These are phyloP conservation scores for Araneus ventricosus DNA, from an alignment of 1,140 invertebrate genomes.

Conservation along the genomic window DNA sequence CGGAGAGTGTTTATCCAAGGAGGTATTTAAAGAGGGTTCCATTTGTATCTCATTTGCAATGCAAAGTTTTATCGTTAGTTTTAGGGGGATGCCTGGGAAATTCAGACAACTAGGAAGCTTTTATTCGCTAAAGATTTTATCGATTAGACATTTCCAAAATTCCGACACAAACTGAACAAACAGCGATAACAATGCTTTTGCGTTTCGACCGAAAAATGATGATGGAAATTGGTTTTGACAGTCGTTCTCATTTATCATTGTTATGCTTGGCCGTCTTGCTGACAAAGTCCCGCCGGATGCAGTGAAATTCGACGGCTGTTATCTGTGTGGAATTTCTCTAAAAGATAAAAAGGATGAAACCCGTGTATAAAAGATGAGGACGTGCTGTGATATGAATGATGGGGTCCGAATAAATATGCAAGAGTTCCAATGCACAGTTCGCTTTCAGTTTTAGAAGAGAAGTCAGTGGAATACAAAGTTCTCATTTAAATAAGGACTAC, in stretches of 20 bases:
- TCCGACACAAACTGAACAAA: slow-evolving; percentile 35
- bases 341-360: not conserved
- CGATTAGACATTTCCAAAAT: slow-evolving; percentile 33
- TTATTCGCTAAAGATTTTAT: slow-evolving; percentile 35
- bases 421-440: not conserved
- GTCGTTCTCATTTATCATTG: slow-evolving; percentile 49
- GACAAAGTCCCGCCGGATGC: not conserved
- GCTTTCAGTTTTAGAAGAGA: not conserved
- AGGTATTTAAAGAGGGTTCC: not conserved
- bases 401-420: not conserved
- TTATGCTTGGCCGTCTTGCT: not conserved
- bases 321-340: not conserved
- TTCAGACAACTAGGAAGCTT: not conserved
- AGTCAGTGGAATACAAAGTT: too few relatives aligned
- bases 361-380: not conserved
- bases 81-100: not conserved
- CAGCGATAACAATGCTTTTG: slow-evolving; percentile 52
- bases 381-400: not conserved
- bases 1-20: not conserved
- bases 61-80: slow-evolving; percentile 27
- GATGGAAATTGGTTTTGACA: slow-evolving; percentile 60
- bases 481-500: too few relatives aligned
- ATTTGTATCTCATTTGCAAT: slow-evolving; percentile 27
- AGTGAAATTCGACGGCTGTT: not conserved
- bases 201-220: slow-evolving; percentile 41